phyloP scores from a whole-genome alignment of 2,113 vertebrate species.

The Xenus cinereus region DNA sequence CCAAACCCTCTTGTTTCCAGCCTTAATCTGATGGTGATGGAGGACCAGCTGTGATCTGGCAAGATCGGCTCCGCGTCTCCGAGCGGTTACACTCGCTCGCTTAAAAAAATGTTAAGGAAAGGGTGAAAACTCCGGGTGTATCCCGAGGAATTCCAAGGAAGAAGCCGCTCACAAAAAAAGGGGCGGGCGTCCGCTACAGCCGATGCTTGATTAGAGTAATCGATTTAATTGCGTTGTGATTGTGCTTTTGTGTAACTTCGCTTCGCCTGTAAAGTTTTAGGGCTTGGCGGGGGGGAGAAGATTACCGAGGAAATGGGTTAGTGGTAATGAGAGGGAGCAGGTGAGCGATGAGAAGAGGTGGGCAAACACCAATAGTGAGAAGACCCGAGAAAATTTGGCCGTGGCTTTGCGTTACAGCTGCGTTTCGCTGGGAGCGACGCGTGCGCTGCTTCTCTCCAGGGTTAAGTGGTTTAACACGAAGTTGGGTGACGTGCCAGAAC shows the following conservation, averaged over 20 bases:
- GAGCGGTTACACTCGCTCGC: not conserved
- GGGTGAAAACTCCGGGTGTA: not conserved
- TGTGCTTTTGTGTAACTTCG: not conserved
- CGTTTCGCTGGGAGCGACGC: rapidly evolving
- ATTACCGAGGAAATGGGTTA: rapidly evolving
- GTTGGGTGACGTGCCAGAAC: not conserved
- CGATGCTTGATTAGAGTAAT: rapidly evolving
- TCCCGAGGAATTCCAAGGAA: not conserved
- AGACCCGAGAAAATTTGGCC: not conserved
- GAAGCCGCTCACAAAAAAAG: not conserved
- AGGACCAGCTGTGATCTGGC: not conserved
- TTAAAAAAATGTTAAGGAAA: not conserved
- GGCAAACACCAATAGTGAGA: rapidly evolving
- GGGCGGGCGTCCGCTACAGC: rapidly evolving
- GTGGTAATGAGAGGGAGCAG: not conserved
- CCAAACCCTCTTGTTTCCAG: not conserved
- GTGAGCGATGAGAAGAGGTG: not conserved
- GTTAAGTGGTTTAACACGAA: not conserved
- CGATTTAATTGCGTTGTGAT: rapidly evolving
- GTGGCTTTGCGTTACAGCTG: not conserved
- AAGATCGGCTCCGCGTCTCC: not conserved
- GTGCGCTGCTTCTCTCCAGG: not conserved
- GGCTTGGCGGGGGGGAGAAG: not conserved
- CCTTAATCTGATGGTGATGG: not conserved
- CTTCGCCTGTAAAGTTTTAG: not conserved